Evolutionary conservation across 2,888 invertebrate genomes (phyloP), one percentile per base, ranked within the genome.

Genomic region (Ectropis crepuscularia): DNA sequence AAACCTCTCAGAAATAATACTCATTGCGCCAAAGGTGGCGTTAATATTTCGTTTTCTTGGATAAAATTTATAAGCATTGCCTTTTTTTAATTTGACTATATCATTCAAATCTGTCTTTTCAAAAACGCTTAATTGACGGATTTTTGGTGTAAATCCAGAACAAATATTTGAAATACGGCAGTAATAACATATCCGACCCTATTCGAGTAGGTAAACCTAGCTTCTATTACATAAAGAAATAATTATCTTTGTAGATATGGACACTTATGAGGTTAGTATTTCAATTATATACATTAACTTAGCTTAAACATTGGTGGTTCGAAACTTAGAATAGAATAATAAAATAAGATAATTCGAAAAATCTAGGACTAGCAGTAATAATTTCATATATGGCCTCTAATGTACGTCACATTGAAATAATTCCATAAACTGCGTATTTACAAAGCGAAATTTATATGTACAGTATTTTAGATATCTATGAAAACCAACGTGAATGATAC

Each of bases 381-480:
- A 81, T 83, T 79, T 65, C 60, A 53, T 58, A 80, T 89, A 89
- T 90, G 90, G 90, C 90, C 83, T 86, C 87, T 78, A 74, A 75
- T 73, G 47, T 47, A 55, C 28, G 46, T 46, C 11, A 53, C 69
- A 71, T 64, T 47, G 61, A 16, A 46, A 46, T n/a, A 28, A 55
- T 41, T 2, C 0, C 12, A 54, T 70, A 75, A 66, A 70, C 65
- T 41, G 72, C 67, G 50, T 77, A 75, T 75, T 67, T 77, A 80
- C 79, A 80, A 77, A 76, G 77, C 76, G 28, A 63, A 58, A 65
- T 58, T 57, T 45, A 59, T 66, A 54, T 51, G 59, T 63, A 65
- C 16, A 64, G 43, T 46, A 51, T 69, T 72, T 6, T n/a, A 7
- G 39, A 38, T 77, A 68, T 72, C 70, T 28, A 28, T 28, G 16